A percentile compares a stretch with the other conserved stretches of the same genome.
phyloP scores from a whole-genome alignment of 1,140 invertebrate species.

The Zaprionus vittiger region DNA sequence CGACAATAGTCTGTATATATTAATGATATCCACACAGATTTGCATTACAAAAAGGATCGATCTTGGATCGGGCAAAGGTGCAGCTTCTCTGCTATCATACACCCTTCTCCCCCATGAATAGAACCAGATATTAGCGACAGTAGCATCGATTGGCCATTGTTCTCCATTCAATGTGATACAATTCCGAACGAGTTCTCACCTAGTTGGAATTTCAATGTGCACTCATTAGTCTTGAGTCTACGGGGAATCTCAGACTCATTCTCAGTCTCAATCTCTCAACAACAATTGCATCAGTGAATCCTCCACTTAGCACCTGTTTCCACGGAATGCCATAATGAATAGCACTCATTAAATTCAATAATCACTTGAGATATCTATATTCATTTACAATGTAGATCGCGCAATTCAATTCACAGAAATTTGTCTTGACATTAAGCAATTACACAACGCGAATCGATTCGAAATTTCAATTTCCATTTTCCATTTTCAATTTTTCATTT shows the following conservation, averaged over 20 bases:
- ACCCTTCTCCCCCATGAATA: not conserved
- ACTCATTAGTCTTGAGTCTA: conserved; percentile 27
- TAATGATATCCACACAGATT: conserved; percentile 61
- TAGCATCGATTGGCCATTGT: conserved; percentile 42
- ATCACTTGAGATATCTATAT: conserved; percentile 53
- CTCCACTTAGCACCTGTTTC: conserved; percentile 45
- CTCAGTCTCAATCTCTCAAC: not conserved
- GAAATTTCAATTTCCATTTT: conserved; percentile 29
- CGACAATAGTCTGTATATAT: conserved; percentile 60
- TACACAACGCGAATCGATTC: conserved; percentile 67
- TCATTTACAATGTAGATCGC: conserved; percentile 65
- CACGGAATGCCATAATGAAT: conserved; percentile 21
- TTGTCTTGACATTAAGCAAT: conserved; percentile 62
- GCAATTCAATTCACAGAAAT: conserved; percentile 69
- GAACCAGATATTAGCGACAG: conserved; percentile 24
- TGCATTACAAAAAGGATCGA: conserved; percentile 74
- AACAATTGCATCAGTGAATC: conserved; percentile 39
- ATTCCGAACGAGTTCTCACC: conserved; percentile 48
- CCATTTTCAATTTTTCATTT: conserved; percentile 1
- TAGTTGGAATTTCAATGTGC: conserved; percentile 18
- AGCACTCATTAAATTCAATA: conserved; percentile 70
- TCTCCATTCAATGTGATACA: conserved; percentile 38
- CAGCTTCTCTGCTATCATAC: not conserved
- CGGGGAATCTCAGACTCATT: not conserved
- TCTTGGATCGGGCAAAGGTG: not conserved